A percentile compares a stretch with the other conserved stretches of the same genome.
These are phyloP conservation scores for Tamias sibiricus DNA, from an alignment of 2,113 vertebrate genomes.

Conservation along the genomic window DNA sequence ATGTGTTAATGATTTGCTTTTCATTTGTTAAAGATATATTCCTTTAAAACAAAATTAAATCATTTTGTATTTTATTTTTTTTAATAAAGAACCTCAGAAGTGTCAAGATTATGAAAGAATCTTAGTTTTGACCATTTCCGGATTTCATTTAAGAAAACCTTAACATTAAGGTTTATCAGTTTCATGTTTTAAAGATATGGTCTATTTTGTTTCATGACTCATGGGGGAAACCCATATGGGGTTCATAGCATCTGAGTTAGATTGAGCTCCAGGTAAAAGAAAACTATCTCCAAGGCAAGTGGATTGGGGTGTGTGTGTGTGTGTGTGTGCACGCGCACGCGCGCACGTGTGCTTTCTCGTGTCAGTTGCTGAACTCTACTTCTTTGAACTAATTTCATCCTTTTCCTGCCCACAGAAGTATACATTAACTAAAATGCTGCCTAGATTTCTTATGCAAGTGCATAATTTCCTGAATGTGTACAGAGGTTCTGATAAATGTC, in stretches of 20 bases:
- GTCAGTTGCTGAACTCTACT: background rate
- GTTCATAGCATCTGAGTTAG: background rate
- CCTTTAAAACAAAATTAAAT: constrained; percentile 29
- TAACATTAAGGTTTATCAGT: background rate
- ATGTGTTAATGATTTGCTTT: background rate
- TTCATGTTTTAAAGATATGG: background rate
- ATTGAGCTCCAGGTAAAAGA: background rate
- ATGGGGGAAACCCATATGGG: background rate
- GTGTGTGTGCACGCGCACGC: too few relatives aligned
- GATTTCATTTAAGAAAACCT: background rate
- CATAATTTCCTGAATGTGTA: background rate
- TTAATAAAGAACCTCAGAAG: constrained; percentile 3
- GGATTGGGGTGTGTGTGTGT: background rate
- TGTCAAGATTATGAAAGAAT: background rate
- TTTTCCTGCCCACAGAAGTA: background rate
- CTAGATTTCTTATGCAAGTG: background rate
- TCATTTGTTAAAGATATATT: background rate
- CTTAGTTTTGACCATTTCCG: background rate
- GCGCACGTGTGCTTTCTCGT: background rate
- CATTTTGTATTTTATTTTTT: constrained; percentile 50
- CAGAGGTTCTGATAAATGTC: background rate
- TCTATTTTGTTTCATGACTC: background rate
- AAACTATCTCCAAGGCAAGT: background rate
- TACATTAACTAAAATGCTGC: background rate
- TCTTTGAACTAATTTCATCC: background rate